phyloP scores from a whole-genome alignment of 2,797 vertebrate species.

The Cyprinella venusta region DNA sequence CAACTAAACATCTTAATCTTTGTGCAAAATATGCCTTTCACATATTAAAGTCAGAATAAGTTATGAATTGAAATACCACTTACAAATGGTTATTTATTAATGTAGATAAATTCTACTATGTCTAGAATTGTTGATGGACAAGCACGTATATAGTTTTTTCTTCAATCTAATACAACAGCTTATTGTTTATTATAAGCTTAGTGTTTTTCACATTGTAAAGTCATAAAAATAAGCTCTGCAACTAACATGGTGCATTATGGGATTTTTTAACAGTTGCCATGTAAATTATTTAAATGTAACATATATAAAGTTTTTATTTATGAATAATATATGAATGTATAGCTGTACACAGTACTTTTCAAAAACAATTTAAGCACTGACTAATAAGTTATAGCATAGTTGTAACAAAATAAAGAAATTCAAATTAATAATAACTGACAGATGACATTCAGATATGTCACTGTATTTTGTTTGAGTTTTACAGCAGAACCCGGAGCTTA shows the following conservation, averaged over 20 bases:
- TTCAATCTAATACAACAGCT: not conserved
- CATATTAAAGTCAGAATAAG: not conserved
- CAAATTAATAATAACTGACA: not conserved
- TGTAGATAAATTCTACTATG: not conserved
- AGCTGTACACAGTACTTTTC: not conserved
- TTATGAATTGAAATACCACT: not conserved
- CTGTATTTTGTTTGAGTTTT: slow-evolving; percentile 1
- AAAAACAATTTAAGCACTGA: not conserved
- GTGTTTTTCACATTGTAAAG: not conserved
- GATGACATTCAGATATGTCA: not conserved
- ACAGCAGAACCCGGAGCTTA: not conserved
- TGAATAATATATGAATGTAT: not conserved
- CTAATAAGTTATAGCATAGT: not conserved
- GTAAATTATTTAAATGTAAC: not conserved
- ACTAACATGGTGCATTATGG: not conserved
- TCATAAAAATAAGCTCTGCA: not conserved
- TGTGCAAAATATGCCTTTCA: not conserved
- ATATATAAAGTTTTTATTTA: not conserved
- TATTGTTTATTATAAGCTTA: too few relatives aligned
- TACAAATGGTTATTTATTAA: not conserved
- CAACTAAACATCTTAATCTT: not conserved
- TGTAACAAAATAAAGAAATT: not conserved
- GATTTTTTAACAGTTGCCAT: not conserved
- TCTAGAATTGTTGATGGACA: not conserved
- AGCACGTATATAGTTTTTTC: not conserved